These are phyloP conservation scores for Catostomus latipinnis DNA, from an alignment of 2,797 vertebrate genomes.

Conservation along the genomic window DNA sequence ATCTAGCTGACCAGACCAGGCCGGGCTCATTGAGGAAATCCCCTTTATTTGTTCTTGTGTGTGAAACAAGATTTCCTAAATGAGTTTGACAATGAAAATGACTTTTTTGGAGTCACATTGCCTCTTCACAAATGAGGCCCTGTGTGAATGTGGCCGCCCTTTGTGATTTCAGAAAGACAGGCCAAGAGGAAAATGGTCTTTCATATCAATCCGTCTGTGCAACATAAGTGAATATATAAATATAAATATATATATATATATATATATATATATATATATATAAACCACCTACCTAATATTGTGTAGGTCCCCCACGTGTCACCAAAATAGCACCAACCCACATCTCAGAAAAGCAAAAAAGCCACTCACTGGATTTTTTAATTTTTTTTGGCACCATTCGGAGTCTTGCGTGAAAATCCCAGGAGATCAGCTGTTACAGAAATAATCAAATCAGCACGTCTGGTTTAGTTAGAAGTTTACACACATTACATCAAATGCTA, in stretches of 20 bases:
- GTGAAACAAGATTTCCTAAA: constrained; percentile 73
- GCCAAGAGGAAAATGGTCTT: constrained; percentile 36
- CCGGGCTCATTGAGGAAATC: constrained; percentile 37
- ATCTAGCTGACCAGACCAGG: constrained; percentile 12
- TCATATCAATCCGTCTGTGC: background rate
- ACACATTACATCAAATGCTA: background rate
- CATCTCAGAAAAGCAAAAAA: no score
- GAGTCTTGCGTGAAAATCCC: no score
- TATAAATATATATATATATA: no score
- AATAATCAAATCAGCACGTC: no score
- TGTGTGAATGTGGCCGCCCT: constrained; percentile 39
- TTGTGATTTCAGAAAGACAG: constrained; percentile 36
- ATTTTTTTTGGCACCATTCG: no score
- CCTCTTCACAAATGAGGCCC: constrained; percentile 71
- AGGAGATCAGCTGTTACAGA: no score
- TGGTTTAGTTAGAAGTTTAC: background rate
- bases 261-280: no score
- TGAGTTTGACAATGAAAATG: constrained; percentile 79
- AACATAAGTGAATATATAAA: background rate
- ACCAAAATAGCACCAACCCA: no score
- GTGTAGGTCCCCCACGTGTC: no score
- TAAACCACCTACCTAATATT: no score
- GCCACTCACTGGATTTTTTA: no score
- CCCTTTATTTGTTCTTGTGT: constrained; percentile 45
- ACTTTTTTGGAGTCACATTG: constrained; percentile 75